Base-by-base conservation (phyloP, 2,888 invertebrate genomes). In the Dioctria rufipes region DNA sequence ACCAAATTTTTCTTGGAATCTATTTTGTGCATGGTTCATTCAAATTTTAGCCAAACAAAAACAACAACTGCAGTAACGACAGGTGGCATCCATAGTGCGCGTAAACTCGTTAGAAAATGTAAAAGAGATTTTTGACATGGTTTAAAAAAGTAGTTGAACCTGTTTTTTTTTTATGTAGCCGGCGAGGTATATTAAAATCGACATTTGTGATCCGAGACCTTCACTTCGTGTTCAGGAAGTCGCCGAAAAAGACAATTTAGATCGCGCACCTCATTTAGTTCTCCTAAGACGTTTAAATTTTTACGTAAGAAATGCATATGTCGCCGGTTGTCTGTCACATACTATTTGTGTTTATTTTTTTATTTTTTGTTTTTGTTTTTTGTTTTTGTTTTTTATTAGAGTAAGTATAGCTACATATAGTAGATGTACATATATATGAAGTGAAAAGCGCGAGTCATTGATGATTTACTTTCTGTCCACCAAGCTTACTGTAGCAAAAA, bases 61-160 rank as follows among this genome's bases (percentile, higher is more conserved):
- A 25, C 51, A 51, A 9, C 11, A 51, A 11, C 8, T 51, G 51
- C 51, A 51, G 2, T 51, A 51, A 8, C 61, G 11, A 39, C 61
- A 61, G 61, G 61, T 73, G 60, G 54, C 8, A 54, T 54, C 60
- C 73, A 58, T 73, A 40, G 73, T 73, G 42, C 40, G 58, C 58
- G 40, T n/a, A 60, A 73, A 73, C 73, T 73, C 42, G 73, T 73
- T 73, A 73, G 73, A 73, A 73, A 73, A 61, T 61, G 25, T 25
- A 25, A 61, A 61, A 61, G 61, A 61, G 5, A 61, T 73, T 58
- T 25, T 73, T 13, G 43, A 73, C n/a, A 40, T 39, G 54, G 4
- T n/a, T 51, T 60, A 60, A 54, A 5, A 54, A 54, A 73, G 73
- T 42, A 8, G 73, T 11, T 13, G 5, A 58, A 58, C 73, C 51